phyloP scores from a whole-genome alignment of 2,888 invertebrate species.

The Seira sanloemensis region DNA sequence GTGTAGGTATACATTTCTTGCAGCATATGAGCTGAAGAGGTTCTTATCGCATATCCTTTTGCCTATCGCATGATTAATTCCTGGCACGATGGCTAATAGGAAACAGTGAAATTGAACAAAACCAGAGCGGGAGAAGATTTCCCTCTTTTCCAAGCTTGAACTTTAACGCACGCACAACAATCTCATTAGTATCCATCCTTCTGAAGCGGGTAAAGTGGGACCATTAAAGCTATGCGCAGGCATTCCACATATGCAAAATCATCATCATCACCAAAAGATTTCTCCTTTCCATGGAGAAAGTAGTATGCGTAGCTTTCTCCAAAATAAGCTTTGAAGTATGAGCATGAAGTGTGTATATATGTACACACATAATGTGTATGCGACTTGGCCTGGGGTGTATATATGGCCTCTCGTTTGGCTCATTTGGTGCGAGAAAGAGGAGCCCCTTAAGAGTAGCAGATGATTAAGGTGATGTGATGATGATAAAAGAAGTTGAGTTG shows the following conservation, averaged over 20 bases:
- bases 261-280: too few species aligned
- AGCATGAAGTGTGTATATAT: too few species aligned
- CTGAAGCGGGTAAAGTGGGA: background rate
- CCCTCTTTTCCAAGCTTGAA: constrained; percentile 19
- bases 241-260: constrained; percentile 20
- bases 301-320: too few species aligned
- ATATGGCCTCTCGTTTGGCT: constrained; percentile 37
- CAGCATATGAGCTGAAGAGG: too few species aligned
- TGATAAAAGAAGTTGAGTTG: constrained; percentile 26
- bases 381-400: too few species aligned
- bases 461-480: constrained; percentile 55
- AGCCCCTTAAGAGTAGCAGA: too few species aligned
- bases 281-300: too few species aligned
- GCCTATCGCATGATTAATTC: constrained; percentile 45
- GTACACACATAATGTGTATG: too few species aligned
- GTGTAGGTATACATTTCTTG: too few species aligned
- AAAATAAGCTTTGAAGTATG: too few species aligned
- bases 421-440: too few species aligned
- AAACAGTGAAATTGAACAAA: background rate
- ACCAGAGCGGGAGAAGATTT: constrained; percentile 11
- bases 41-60: background rate
- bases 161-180: constrained; percentile 48
- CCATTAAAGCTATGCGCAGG: background rate
- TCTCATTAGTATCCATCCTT: constrained; percentile 42
- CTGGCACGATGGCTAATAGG: constrained; percentile 52